Percentiles rank a stretch among this genome's conserved stretches.
These are phyloP conservation scores for Mus spicilegus DNA, from an alignment of 2,113 vertebrate genomes.

Conservation along the genomic window DNA sequence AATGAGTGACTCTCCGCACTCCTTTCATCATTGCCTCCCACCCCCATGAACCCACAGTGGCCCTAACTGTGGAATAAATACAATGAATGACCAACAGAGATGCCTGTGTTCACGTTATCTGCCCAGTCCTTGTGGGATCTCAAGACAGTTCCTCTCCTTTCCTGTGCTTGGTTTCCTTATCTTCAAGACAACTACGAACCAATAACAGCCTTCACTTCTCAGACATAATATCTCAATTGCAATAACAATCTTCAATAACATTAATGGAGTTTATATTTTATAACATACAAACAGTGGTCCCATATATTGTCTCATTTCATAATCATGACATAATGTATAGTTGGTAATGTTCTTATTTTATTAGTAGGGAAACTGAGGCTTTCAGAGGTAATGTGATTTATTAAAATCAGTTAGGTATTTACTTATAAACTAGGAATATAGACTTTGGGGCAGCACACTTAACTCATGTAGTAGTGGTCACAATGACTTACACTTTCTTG, in stretches of 20 bases:
- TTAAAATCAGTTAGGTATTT: not conserved
- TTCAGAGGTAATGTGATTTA: not conserved
- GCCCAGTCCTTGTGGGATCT: not conserved
- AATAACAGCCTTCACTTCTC: not conserved
- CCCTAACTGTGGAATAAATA: not conserved
- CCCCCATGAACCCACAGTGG: not conserved
- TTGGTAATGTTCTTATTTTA: constrained; percentile 24
- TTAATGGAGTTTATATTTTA: constrained; percentile 1
- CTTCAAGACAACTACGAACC: not conserved
- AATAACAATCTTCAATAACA: constrained; percentile 28
- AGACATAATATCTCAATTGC: not conserved
- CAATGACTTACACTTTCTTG: not conserved
- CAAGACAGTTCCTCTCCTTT: not conserved
- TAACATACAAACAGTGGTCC: not conserved
- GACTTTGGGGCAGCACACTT: not conserved
- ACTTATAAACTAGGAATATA: not conserved
- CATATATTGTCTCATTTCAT: not conserved
- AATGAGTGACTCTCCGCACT: not conserved
- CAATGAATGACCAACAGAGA: not conserved
- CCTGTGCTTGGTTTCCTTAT: not conserved
- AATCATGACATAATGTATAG: not conserved
- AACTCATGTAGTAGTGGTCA: not conserved
- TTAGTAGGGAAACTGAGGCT: constrained; percentile 5
- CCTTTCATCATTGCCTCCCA: not conserved
- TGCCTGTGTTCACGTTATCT: not conserved